Base-by-base conservation (phyloP, 2,113 vertebrate species). In the Tupaia chinensis region DNA sequence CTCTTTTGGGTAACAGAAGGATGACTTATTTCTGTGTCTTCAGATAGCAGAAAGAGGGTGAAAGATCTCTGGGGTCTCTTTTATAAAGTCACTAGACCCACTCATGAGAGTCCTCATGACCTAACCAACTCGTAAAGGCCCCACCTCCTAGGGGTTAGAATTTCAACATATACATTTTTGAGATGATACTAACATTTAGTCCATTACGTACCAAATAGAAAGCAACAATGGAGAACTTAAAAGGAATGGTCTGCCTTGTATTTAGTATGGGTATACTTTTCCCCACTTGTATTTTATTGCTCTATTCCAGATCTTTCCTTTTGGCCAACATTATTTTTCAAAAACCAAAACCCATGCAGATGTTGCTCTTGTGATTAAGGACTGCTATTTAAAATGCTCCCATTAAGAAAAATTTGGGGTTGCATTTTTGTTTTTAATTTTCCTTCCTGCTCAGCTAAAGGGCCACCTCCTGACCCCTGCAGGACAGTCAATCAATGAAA, bases 401-500 rank as follows among this genome's bases (percentile, higher is more conserved):
- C 82, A 85, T 53, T 92, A 76, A 70, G 77, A 34, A 85, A 91
- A 97, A 95, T 7, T 27, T 88, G 76, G 73, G 32, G 77, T 94
- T 87, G 7, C 80, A 60, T 73, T 56, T 61, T 61, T 90, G 53
- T 44, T 81, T 70, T 94, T 91, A 65, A 95, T 96, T 97, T 96
- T 19, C 93, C 76, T 89, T 77, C 66, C 97, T 91, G 23, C 16
- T 22, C 22, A 69, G 95, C 14, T 91, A 87, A 82, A 97, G 87
- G 53, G 25, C 73, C 15, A 19, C 77, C 96, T 97, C 94, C 53
- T 44, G 79, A 60, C 88, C 95, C 91, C n/a, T 76, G 70, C 63
- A 87, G 60, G 69, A 72, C 44, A 25, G 85, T 96, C 73, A 34
- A 61, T 69, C 29, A 53, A 83, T 93, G 93, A 92, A 95, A 97